Evolutionary conservation across 1,140 invertebrate genomes (phyloP).

Genomic region (Drosophila hydei): DNA sequence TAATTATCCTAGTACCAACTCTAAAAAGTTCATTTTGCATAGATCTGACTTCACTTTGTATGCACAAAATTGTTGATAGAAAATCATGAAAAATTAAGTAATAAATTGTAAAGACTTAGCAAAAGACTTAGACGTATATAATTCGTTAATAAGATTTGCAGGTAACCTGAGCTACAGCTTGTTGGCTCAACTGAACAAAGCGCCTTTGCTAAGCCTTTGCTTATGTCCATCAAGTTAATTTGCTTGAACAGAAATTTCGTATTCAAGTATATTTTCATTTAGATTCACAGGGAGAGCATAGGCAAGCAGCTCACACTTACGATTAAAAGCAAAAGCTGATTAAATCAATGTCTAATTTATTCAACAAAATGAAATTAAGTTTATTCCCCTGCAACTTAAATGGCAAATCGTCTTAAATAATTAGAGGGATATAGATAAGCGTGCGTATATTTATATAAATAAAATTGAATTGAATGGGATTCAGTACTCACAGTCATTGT

Average conservation of each 20-base stretch:
- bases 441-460: conserved; percentile 10
- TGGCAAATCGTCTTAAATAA: conserved; percentile 46
- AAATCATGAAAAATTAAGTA: too few species aligned
- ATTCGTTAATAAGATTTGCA: too few species aligned
- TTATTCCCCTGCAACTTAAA: conserved; percentile 15
- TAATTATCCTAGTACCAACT: too few species aligned
- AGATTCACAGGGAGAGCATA: not conserved
- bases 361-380: conserved; percentile 38
- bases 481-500: conserved; percentile 86
- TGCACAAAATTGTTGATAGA: too few species aligned
- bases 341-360: conserved; percentile 74
- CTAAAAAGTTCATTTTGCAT: too few species aligned
- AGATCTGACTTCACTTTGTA: too few species aligned
- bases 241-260: not conserved
- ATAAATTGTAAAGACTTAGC: too few species aligned
- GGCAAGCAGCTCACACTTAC: conserved; percentile 22
- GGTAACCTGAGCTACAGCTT: too few species aligned
- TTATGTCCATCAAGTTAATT: not conserved
- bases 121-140: too few species aligned
- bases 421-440: conserved; percentile 13
- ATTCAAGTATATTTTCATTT: conserved; percentile 21
- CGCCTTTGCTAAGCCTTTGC: not conserved
- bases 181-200: not conserved
- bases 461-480: not conserved
- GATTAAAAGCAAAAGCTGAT: conserved; percentile 75